A percentile compares a stretch with the other conserved stretches of the same genome.
Evolutionary conservation across 2,888 invertebrate genomes (phyloP).

Genomic region (Melanophora roralis): DNA sequence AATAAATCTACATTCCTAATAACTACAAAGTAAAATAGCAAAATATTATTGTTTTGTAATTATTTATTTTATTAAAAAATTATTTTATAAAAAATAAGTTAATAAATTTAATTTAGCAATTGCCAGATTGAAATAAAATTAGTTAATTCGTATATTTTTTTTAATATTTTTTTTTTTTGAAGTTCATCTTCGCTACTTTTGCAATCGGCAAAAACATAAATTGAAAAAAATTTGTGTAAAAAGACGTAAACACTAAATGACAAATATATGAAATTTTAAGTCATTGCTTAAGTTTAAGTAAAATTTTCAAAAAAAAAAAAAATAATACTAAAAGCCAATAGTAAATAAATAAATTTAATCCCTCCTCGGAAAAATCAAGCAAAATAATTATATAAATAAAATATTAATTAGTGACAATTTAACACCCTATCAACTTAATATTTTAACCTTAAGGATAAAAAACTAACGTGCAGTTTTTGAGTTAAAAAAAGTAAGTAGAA

Average conservation of each 20-base stretch:
- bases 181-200: slow-evolving; percentile 1
- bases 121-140: too few species aligned
- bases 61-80: neutral
- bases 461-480: neutral
- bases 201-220: too few species aligned
- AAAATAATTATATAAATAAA: neutral
- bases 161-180: neutral
- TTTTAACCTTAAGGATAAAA: neutral
- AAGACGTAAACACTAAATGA: neutral
- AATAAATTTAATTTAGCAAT: too few species aligned
- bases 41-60: slow-evolving; percentile 10
- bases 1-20: slow-evolving; percentile 53
- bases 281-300: neutral
- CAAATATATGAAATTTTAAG: neutral
- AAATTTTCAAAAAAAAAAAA: slow-evolving; percentile 17
- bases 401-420: slow-evolving; percentile 24
- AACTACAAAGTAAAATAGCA: slow-evolving; percentile 18
- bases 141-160: too few species aligned
- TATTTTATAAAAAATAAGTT: too few species aligned
- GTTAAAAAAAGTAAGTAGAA: slow-evolving; percentile 15
- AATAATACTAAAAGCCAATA: neutral
- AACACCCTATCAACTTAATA: neutral
- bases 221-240: neutral
- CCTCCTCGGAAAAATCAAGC: slow-evolving; percentile 12
- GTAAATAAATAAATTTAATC: slow-evolving; percentile 9